Percentiles rank a stretch among this genome's conserved stretches.
phyloP scores from a whole-genome alignment of 1,140 invertebrate genomes.

The Cyclina sinensis region DNA sequence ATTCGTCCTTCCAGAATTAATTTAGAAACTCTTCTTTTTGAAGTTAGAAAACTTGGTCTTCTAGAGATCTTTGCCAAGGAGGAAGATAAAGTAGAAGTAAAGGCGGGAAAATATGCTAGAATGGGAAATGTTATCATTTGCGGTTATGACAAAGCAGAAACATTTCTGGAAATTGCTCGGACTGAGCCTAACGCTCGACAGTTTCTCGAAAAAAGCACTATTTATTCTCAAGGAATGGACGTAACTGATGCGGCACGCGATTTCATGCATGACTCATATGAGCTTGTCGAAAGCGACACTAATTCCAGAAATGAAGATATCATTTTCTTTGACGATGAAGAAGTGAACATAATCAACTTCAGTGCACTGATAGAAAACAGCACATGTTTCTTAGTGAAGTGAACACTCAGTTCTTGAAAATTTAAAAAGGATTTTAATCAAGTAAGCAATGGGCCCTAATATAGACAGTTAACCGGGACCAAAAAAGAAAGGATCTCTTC shows the following conservation, averaged over 20 bases:
- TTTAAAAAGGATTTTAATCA: neutral
- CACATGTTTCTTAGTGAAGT: conserved; percentile 62
- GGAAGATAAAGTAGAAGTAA: conserved; percentile 38
- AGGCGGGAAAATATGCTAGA: conserved; percentile 56
- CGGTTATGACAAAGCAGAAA: conserved; percentile 74
- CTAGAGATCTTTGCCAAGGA: conserved; percentile 60
- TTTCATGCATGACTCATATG: too few relatives aligned
- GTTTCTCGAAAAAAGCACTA: too few relatives aligned
- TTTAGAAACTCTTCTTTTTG: conserved; percentile 70
- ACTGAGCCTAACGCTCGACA: too few relatives aligned
- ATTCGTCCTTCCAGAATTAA: conserved; percentile 67
- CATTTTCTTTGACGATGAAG: conserved; percentile 74
- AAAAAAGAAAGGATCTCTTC: neutral
- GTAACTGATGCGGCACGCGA: neutral
- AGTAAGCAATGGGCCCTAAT: neutral
- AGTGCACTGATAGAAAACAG: conserved; percentile 59
- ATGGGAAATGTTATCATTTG: conserved; percentile 73
- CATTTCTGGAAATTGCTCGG: conserved; percentile 60
- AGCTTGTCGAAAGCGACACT: too few relatives aligned
- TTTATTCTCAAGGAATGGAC: neutral
- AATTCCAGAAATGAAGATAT: conserved; percentile 31
- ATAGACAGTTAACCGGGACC: neutral
- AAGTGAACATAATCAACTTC: conserved; percentile 72
- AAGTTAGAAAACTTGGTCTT: conserved; percentile 63
- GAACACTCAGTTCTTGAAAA: too few relatives aligned